phyloP scores from a whole-genome alignment of 2,113 vertebrate species.

The Anarrhichthys ocellatus region DNA sequence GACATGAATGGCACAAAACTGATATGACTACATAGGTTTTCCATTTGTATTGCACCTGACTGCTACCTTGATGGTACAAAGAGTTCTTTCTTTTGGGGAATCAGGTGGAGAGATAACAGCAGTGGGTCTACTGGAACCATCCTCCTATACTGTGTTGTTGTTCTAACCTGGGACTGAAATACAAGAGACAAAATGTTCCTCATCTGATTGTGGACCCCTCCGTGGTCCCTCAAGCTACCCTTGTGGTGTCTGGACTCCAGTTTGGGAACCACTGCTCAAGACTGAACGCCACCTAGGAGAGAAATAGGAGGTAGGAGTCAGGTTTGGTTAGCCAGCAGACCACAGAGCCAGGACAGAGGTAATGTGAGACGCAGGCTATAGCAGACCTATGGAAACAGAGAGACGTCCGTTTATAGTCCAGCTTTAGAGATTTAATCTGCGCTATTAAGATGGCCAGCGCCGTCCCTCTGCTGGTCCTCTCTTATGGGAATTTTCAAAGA shows the following conservation, averaged over 20 bases:
- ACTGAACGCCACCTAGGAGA: constrained; percentile 43
- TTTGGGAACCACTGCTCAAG: constrained; percentile 26
- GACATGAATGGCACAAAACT: not conserved
- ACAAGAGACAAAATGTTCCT: not conserved
- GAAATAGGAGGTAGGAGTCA: constrained; percentile 52
- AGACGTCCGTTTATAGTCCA: constrained; percentile 66
- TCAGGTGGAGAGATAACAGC: not conserved
- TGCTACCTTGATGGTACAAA: not conserved
- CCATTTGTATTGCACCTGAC: not conserved
- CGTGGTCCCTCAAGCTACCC: not conserved
- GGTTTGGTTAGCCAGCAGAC: constrained; percentile 60
- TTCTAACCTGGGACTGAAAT: not conserved
- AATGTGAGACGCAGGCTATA: constrained; percentile 65
- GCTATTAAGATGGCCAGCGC: constrained; percentile 61
- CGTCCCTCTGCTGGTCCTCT: constrained; percentile 47
- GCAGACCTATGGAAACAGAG: constrained; percentile 68
- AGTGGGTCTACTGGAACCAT: not conserved
- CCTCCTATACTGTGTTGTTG: not conserved
- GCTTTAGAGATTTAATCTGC: constrained; percentile 76
- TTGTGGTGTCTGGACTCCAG: constrained; percentile 22
- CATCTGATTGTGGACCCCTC: constrained; percentile 8
- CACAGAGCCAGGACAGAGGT: constrained; percentile 66
- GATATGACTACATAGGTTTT: not conserved
- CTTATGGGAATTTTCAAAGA: constrained; percentile 74
- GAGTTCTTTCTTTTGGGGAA: not conserved